A percentile compares a stretch with the other conserved stretches of the same genome.
Evolutionary conservation across 2,797 vertebrate genomes (phyloP).

Genomic region (Lithobates pipiens): DNA sequence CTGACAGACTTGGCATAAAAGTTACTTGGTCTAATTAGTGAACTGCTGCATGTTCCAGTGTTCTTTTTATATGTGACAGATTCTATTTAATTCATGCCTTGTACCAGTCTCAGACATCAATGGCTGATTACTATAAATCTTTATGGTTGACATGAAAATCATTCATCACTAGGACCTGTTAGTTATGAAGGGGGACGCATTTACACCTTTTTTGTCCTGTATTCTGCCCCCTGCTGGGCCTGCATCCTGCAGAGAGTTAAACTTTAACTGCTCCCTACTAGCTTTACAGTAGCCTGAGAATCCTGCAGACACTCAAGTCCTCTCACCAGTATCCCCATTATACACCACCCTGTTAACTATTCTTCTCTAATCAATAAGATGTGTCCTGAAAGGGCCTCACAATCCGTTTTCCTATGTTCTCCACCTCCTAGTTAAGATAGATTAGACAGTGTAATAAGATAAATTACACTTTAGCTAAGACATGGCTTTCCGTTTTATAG

Average conservation of each 20-base stretch:
- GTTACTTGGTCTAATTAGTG: background rate
- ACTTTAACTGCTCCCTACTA: constrained; percentile 71
- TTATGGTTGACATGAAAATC: constrained; percentile 47
- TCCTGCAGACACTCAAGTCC: constrained; percentile 23
- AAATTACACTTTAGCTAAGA: constrained; percentile 84
- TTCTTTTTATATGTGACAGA: background rate
- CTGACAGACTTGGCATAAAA: background rate
- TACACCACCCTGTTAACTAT: constrained; percentile 23
- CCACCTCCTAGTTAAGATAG: constrained; percentile 83
- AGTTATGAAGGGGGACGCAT: constrained; percentile 36
- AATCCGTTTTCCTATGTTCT: constrained; percentile 84
- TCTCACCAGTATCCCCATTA: constrained; percentile 20
- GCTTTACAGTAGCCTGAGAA: constrained; percentile 27
- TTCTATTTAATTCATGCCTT: background rate
- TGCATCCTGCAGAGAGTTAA: constrained; percentile 72
- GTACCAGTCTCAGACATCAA: constrained; percentile 5
- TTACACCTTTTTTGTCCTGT: constrained; percentile 42
- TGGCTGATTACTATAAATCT: constrained; percentile 5
- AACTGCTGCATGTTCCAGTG: background rate
- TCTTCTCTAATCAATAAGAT: constrained; percentile 39
- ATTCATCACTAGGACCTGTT: constrained; percentile 34
- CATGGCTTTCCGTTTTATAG: constrained; percentile 78
- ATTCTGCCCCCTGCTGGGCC: constrained; percentile 46
- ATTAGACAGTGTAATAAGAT: constrained; percentile 86
- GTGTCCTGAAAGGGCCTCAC: constrained; percentile 65